Evolutionary conservation across 1,140 invertebrate genomes (phyloP).

Genomic region (Pachypsylla venusta): DNA sequence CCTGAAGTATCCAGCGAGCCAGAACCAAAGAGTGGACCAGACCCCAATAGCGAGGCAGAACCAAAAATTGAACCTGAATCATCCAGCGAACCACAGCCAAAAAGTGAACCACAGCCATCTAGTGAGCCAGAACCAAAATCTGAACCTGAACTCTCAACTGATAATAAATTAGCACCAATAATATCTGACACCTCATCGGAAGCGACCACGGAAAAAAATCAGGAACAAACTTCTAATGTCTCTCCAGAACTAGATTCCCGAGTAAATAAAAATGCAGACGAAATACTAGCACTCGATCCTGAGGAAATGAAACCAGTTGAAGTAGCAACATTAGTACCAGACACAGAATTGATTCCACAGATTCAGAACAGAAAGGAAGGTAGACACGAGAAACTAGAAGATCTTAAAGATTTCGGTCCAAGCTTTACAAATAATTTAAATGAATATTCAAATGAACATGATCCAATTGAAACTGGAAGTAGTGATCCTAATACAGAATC

Average conservation of each 20-base stretch:
- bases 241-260: too few relatives aligned
- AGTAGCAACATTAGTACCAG: not conserved
- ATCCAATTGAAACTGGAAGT: too few relatives aligned
- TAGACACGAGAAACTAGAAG: not conserved
- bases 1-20: slow-evolving; percentile 23
- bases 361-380: not conserved
- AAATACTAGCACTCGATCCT: too few relatives aligned
- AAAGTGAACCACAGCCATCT: slow-evolving; percentile 11
- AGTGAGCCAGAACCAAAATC: slow-evolving; percentile 12
- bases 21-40: slow-evolving; percentile 16
- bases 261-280: too few relatives aligned
- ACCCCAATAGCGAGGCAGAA: slow-evolving; percentile 10
- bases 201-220: too few relatives aligned
- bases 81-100: slow-evolving; percentile 6
- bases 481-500: too few relatives aligned
- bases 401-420: not conserved
- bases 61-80: slow-evolving; percentile 6
- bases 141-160: slow-evolving; percentile 16
- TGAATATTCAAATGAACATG: too few relatives aligned
- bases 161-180: too few relatives aligned
- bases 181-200: too few relatives aligned
- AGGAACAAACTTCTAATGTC: too few relatives aligned
- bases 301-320: too few relatives aligned
- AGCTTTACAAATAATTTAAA: too few relatives aligned
- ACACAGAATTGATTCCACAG: not conserved